A percentile compares a stretch with the other conserved stretches of the same genome.
These are phyloP conservation scores for Oikopleura vanhoeffeni DNA, from an alignment of 23 tunicate species.

Conservation along the genomic window DNA sequence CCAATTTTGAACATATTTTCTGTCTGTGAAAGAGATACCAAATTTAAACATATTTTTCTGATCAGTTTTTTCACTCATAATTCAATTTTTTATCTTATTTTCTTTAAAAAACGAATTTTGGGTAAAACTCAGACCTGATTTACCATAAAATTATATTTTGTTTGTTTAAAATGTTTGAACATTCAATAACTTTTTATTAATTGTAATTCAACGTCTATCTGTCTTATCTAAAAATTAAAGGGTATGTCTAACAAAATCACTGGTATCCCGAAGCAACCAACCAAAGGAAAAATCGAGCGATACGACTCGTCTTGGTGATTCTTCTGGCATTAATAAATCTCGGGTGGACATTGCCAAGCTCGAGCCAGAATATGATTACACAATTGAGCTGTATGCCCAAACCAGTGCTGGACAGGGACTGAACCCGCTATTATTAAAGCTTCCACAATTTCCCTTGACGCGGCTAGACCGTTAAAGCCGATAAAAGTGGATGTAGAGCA, in stretches of 20 bases:
- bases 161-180: too few relatives aligned
- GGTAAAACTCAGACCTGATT: too few relatives aligned
- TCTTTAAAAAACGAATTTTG: too few relatives aligned
- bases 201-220: too few relatives aligned
- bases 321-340: background rate
- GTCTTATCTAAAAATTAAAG: too few relatives aligned
- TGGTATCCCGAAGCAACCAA: background rate
- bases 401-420: slow-evolving; percentile 2
- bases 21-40: too few relatives aligned
- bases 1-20: too few relatives aligned
- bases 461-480: background rate
- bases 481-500: background rate
- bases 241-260: background rate
- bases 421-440: background rate
- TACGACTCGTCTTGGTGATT: background rate
- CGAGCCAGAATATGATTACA: background rate
- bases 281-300: background rate
- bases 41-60: too few relatives aligned
- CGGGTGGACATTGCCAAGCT: background rate
- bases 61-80: too few relatives aligned
- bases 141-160: background rate
- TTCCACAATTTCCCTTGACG: background rate
- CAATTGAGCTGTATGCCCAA: background rate
- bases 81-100: too few relatives aligned
- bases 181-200: too few relatives aligned